Evolutionary conservation across 1,140 invertebrate genomes (phyloP).

Genomic region (Lepidostoma basale): DNA sequence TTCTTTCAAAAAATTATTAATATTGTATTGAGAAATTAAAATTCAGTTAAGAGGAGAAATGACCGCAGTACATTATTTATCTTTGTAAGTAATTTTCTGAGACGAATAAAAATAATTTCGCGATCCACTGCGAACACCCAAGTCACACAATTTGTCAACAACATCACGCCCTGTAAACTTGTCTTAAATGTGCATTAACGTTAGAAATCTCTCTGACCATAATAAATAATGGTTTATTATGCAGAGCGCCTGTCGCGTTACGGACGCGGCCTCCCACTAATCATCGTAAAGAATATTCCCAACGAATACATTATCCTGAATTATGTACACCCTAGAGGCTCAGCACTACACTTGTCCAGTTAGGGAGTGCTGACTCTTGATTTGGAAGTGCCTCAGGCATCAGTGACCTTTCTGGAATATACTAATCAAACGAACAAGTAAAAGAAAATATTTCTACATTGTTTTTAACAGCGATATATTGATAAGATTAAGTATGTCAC

Average conservation of each 20-base stretch:
- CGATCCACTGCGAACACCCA: not conserved
- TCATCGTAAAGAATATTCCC: slow-evolving; percentile 29
- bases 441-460: no score
- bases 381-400: no score
- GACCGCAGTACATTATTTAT: no score
- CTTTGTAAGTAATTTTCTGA: no score
- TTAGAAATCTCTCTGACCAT: slow-evolving; percentile 15
- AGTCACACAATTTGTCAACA: not conserved
- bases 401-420: no score
- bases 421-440: no score
- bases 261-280: slow-evolving; percentile 10
- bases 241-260: slow-evolving; percentile 23
- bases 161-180: slow-evolving; percentile 1
- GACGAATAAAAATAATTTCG: no score
- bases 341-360: not conserved
- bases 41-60: no score
- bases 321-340: slow-evolving; percentile 26
- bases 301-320: slow-evolving; percentile 36
- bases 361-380: not conserved
- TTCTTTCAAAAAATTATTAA: no score
- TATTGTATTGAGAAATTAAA: no score
- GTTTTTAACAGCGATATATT: no score
- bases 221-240: slow-evolving; percentile 33
- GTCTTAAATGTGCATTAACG: slow-evolving; percentile 22
- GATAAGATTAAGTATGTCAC: no score